A percentile compares a stretch with the other conserved stretches of the same genome.
Conservation (phyloP, 2,113 vertebrate genomes). For the Anhinga anhinga region DNA sequence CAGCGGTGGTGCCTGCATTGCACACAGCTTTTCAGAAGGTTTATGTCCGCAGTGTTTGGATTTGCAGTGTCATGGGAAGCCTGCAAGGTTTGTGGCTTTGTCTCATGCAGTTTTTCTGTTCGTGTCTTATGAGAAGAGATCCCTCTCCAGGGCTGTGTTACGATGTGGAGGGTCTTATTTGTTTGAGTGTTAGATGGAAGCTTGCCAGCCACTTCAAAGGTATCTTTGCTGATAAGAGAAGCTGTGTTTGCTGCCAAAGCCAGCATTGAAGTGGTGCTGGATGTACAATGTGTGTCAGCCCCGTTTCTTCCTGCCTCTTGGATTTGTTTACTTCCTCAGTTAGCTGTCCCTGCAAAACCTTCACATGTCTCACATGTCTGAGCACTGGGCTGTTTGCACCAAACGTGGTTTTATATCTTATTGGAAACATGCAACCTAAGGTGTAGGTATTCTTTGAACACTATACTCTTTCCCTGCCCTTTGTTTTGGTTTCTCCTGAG, state of each 20-base stretch:
- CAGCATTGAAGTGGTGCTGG: constrained; percentile 4
- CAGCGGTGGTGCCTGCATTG: neutral
- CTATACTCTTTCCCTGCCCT: rapidly evolving
- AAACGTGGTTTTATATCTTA: rapidly evolving
- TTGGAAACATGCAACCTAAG: neutral
- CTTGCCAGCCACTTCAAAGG: constrained; percentile 59
- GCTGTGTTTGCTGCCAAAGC: constrained; percentile 42
- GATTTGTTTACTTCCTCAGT: neutral
- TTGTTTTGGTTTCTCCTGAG: neutral
- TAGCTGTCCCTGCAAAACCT: neutral
- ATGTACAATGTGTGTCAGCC: neutral
- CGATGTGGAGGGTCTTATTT: constrained; percentile 31
- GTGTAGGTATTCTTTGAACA: neutral
- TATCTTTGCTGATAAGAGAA: constrained; percentile 53
- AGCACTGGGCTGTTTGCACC: neutral
- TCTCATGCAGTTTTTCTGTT: neutral
- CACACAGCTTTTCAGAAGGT: neutral
- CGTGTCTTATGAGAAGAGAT: neutral
- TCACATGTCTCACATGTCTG: rapidly evolving
- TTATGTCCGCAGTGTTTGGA: neutral
- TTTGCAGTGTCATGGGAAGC: neutral
- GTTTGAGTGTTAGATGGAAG: constrained; percentile 25
- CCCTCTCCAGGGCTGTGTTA: neutral
- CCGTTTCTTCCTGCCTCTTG: neutral
- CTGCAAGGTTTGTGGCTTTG: neutral